Base-by-base conservation (phyloP, 2,797 vertebrate genomes). In the Ptychobarbus kaznakovi region DNA sequence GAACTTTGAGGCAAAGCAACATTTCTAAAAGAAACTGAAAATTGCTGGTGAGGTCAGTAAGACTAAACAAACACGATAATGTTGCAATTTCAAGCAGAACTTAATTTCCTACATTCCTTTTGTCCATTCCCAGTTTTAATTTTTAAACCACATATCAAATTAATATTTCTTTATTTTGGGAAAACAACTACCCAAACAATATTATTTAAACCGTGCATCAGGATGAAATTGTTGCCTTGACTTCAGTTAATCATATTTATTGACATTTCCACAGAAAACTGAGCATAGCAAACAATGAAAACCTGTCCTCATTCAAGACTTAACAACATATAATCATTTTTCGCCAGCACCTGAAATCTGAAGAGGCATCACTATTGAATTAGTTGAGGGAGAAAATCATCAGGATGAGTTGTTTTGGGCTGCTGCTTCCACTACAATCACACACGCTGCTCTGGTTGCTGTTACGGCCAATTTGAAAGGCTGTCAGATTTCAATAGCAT, bases 401-500 rank as follows among this genome's bases (percentile, higher is more conserved):
- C 80, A 73, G 56, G 66, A 68, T 13, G 58, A 44, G 66, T 74
- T 85, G 56, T 80, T 85, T 85, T 81, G 81, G 56, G 53, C 72
- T 51, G 53, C 72, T 80, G 74, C 13, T 49, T 51, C 56, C 42
- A 20, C 49, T 66, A 68, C 80, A 86, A 84, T 86, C 88, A 87
- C 78, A 73, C 28, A 75, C 51, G 5, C 63, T 80, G 44, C 18
- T 46, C 38, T 80, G 32, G 58, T 77, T 77, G 74, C 20, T 80
- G 69, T 65, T 78, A 72, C 56, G 61, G 58, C 40, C 82, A 63
- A 81, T 68, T 53, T 84, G 68, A 80, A 73, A 61, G 51, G 58
- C 61, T 51, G 83, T 83, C 85, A 81, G 20, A 87, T 90, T 88
- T 90, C 70, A 81, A 84, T 74, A 79, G 84, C 87, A 63, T 74